Base-by-base conservation (phyloP, 2,113 vertebrate species). In the Boleophthalmus pectinirostris region DNA sequence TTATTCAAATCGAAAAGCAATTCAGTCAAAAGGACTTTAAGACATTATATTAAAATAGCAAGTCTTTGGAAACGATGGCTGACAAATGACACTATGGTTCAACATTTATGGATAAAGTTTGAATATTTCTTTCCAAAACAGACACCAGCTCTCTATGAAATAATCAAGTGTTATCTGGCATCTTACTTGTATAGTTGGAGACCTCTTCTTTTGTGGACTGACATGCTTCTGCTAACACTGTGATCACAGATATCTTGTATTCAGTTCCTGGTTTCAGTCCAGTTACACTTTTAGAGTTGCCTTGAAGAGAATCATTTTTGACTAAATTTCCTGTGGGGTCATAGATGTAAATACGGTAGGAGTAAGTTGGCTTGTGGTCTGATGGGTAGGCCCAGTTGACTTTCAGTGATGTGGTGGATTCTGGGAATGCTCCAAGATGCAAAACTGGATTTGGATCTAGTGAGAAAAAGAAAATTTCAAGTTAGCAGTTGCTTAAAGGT, bases 391-490 rank as follows among this genome's bases (percentile, higher is more conserved):
- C 78, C 91, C 90, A 92, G 4, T 1, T 2, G 43, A 89, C 80
- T 1, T 5, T 20, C 18, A 90, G 20, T 16, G 80, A 83, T 47
- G 66, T 76, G 64, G 25, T 75, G 25, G 78, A 82, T 1, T 49
- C 5, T 13, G 73, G 58, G 3, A 11, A 69, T 45, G 79, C 74
- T 53, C 0, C 3, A 3, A 90, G 63, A 58, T 80, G 72, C 53
- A 24, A 8, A 68, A 92, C 90, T 13, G 90, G 84, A 51, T 89
- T 86, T 11, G 91, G 90, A 2, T 72, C 91, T 91, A 49, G 56
- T 63, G 58, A 65, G 45, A 64, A 66, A 13, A 57, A 57, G 11
- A 57, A 12, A 8, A 53, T 20, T 20, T 47, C 11, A 15, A 12
- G 16, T 49, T 38, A 38, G 35, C 35, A 38, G 35, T 8, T 38